A percentile compares a stretch with the other conserved stretches of the same genome.
These are phyloP conservation scores for Calliopum simillimum DNA, from an alignment of 2,888 invertebrate species.

Conservation along the genomic window DNA sequence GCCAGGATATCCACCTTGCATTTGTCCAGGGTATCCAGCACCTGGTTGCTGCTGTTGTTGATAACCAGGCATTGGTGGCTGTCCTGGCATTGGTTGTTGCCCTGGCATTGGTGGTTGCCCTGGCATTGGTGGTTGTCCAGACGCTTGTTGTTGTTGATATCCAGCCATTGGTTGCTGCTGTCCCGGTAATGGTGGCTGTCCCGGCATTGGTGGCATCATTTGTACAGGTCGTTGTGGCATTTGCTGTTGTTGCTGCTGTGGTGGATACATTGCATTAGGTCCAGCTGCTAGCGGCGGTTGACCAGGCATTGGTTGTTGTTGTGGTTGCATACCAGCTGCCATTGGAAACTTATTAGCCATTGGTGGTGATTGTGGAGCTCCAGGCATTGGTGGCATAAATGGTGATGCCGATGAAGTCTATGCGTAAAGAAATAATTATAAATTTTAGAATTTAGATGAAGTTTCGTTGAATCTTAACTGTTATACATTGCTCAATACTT, in stretches of 20 bases:
- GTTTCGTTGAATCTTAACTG: neutral
- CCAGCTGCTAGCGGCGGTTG: slow-evolving; percentile 29
- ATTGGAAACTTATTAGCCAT: slow-evolving; percentile 21
- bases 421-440: slow-evolving; percentile 3
- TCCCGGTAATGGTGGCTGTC: slow-evolving; percentile 23
- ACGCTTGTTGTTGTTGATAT: slow-evolving; percentile 36
- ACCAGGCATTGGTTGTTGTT: slow-evolving; percentile 28
- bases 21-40: slow-evolving; percentile 29
- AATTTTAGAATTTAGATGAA: neutral
- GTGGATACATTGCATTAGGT: slow-evolving; percentile 32
- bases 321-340: slow-evolving; percentile 17
- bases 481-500: too few relatives aligned
- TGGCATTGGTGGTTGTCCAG: slow-evolving; percentile 37
- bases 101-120: slow-evolving; percentile 42
- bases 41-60: slow-evolving; percentile 47
- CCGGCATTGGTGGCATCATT: slow-evolving; percentile 43
- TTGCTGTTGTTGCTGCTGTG: slow-evolving; percentile 36
- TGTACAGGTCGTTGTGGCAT: slow-evolving; percentile 50
- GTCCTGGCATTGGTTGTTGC: slow-evolving; percentile 60
- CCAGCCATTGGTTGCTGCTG: slow-evolving; percentile 33
- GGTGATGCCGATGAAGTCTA: slow-evolving; percentile 35
- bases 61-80: slow-evolving; percentile 50
- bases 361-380: slow-evolving; percentile 38
- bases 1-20: slow-evolving; percentile 52
- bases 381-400: slow-evolving; percentile 46